Conservation (phyloP, 2,113 vertebrate species). For the Balaeniceps rex region DNA sequence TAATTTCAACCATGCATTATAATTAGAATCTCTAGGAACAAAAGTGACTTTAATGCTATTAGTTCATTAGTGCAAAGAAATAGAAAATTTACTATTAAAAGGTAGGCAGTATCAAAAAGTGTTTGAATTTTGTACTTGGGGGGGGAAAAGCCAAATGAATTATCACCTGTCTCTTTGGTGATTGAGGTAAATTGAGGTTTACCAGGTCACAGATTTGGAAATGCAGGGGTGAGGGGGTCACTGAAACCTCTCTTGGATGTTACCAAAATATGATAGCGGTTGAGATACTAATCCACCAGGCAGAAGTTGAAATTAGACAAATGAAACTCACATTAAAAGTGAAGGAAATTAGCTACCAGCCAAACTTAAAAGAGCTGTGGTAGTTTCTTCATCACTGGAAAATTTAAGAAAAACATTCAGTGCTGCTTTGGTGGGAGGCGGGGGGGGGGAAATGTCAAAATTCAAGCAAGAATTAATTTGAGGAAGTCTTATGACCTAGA, state of each 20-base stretch:
- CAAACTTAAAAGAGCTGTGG: neutral
- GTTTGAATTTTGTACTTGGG: neutral
- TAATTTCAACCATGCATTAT: neutral
- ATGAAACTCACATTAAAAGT: neutral
- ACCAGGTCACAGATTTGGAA: neutral
- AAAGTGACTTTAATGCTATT: neutral
- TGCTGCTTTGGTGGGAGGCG: neutral
- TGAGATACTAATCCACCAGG: neutral
- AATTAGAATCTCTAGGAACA: neutral
- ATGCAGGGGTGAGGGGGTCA: accelerated
- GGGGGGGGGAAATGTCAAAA: neutral
- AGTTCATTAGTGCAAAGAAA: neutral
- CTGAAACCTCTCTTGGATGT: neutral
- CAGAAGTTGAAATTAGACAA: neutral
- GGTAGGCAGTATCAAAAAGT: neutral
- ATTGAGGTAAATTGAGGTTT: neutral
- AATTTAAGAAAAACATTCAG: neutral
- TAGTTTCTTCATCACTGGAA: neutral
- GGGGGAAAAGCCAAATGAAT: neutral
- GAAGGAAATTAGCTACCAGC: neutral
- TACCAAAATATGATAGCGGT: neutral
- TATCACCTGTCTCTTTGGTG: neutral
- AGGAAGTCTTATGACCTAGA: neutral
- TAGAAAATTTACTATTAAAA: neutral
- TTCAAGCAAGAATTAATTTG: neutral